Conservation (phyloP, 2,888 invertebrate genomes). For the Bombylius discolor region DNA sequence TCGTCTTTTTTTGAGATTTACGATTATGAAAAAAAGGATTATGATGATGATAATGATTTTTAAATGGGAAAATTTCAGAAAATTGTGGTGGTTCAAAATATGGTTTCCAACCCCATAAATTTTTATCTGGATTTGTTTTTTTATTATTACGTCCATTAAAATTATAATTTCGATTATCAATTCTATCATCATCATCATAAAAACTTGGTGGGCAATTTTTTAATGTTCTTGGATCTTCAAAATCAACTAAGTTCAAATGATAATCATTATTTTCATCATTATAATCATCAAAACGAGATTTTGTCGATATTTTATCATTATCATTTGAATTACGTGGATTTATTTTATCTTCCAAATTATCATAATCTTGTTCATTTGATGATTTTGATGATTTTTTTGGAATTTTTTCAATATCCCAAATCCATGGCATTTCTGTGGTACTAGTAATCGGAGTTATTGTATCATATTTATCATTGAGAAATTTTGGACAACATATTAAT, state of each 20-base stretch:
- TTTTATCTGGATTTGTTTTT: neutral
- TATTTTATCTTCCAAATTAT: neutral
- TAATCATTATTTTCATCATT: constrained; percentile 8
- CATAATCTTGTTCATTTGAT: neutral
- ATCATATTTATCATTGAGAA: neutral
- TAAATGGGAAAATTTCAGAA: neutral
- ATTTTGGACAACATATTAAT: constrained; percentile 24
- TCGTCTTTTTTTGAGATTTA: neutral
- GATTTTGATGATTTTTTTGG: neutral
- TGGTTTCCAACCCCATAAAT: neutral
- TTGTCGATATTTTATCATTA: neutral
- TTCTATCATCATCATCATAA: constrained; percentile 20
- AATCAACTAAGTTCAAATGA: constrained; percentile 22
- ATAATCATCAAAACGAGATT: constrained; percentile 5
- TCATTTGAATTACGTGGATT: neutral
- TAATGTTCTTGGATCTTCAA: constrained; percentile 25
- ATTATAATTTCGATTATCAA: neutral
- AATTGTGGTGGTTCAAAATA: neutral
- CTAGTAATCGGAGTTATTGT: neutral
- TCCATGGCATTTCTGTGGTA: constrained; percentile 22
- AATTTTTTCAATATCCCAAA: constrained; percentile 21
- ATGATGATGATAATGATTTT: neutral
- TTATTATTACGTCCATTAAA: neutral
- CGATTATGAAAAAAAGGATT: neutral
- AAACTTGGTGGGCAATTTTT: constrained; percentile 29